These are phyloP conservation scores for Romanogobio albipinnatus DNA, from an alignment of 2,113 vertebrate species.

Conservation along the genomic window DNA sequence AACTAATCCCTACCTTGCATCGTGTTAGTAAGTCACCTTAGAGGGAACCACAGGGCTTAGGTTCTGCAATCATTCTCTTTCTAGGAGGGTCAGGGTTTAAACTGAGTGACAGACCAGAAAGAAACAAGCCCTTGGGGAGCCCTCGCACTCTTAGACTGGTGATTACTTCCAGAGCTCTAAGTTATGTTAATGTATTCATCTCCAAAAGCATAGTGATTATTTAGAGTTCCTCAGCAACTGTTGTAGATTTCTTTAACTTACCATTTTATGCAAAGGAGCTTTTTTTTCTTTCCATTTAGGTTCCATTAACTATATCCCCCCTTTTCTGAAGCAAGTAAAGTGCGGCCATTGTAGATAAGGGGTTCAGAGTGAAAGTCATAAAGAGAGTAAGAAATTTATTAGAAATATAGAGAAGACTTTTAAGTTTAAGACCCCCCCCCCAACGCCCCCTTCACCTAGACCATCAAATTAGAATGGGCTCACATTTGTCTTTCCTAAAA, in stretches of 20 bases:
- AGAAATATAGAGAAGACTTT: too few species aligned
- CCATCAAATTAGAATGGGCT: slow-evolving; percentile 37
- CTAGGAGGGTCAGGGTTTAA: slow-evolving; percentile 72
- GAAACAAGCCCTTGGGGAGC: slow-evolving; percentile 73
- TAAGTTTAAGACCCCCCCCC: too few species aligned
- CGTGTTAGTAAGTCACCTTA: slow-evolving; percentile 26
- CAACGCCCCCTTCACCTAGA: slow-evolving; percentile 4
- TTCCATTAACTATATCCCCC: slow-evolving; percentile 23
- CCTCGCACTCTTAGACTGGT: slow-evolving; percentile 74
- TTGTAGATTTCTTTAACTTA: slow-evolving; percentile 79
- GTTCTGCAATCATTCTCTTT: slow-evolving; percentile 47
- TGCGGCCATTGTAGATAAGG: slow-evolving; percentile 70
- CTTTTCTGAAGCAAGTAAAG: slow-evolving; percentile 50
- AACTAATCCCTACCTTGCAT: slow-evolving; percentile 29
- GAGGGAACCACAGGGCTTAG: not conserved
- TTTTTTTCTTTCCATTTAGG: slow-evolving; percentile 53
- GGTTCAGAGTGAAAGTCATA: slow-evolving; percentile 22
- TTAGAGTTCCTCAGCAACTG: slow-evolving; percentile 80
- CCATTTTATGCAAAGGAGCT: slow-evolving; percentile 77
- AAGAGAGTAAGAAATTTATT: slow-evolving; percentile 64
- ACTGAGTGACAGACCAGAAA: slow-evolving; percentile 65
- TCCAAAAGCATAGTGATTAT: slow-evolving; percentile 80
- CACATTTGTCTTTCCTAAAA: slow-evolving; percentile 38
- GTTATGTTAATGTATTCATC: slow-evolving; percentile 82
- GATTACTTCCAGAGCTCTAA: slow-evolving; percentile 77